Conservation (phyloP, 2,113 vertebrate genomes). For the Ceuthmochares aereus region DNA sequence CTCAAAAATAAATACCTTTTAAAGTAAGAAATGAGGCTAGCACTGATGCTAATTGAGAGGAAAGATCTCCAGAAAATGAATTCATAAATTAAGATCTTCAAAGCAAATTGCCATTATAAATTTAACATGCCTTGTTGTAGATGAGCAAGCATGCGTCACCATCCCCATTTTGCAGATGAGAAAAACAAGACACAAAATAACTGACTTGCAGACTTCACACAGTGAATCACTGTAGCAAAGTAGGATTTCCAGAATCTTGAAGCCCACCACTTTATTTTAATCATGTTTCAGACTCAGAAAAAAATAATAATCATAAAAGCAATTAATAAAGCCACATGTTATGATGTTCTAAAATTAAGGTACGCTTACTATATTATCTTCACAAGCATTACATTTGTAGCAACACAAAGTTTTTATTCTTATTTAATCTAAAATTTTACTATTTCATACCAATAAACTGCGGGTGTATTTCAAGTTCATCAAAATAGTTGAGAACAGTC, state of each 20-base stretch:
- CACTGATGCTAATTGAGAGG: background rate
- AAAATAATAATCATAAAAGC: background rate
- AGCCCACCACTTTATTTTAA: slow-evolving; percentile 6
- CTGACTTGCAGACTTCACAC: background rate
- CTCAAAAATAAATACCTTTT: background rate
- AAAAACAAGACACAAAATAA: background rate
- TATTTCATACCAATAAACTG: slow-evolving; percentile 82
- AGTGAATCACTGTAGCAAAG: background rate
- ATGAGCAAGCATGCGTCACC: background rate
- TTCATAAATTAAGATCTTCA: background rate
- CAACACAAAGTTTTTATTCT: background rate
- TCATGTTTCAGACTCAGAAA: background rate
- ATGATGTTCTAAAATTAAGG: background rate
- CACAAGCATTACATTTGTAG: background rate
- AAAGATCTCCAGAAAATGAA: background rate
- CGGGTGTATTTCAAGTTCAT: slow-evolving; percentile 84
- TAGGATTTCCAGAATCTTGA: background rate
- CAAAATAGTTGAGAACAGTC: slow-evolving; percentile 86
- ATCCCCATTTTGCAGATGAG: background rate
- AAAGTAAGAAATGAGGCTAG: background rate
- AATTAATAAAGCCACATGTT: background rate
- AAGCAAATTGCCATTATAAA: background rate
- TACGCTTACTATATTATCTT: background rate
- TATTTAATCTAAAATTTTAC: background rate
- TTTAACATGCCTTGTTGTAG: background rate